Conservation (phyloP, 2,113 vertebrate species). For the Acanthisitta chloris region DNA sequence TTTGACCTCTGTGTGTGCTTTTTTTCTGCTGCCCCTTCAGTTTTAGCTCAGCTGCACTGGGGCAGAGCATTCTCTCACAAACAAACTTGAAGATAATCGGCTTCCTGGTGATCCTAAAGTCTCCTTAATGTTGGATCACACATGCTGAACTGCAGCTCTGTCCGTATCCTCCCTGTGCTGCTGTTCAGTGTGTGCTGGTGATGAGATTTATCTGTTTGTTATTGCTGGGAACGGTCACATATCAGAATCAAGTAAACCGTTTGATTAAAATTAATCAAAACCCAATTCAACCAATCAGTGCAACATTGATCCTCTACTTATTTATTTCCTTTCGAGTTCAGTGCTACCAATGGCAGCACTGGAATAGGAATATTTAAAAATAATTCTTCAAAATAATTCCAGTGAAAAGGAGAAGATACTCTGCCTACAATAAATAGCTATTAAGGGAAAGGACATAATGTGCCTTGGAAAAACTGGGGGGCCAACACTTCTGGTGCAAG, state of each 20-base stretch:
- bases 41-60: fast-evolving
- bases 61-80: not conserved
- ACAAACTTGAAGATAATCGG: not conserved
- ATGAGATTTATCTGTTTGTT: not conserved
- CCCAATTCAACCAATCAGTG: not conserved
- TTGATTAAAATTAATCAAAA: constrained; percentile 34
- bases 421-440: not conserved
- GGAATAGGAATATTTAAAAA: not conserved
- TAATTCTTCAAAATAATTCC: not conserved
- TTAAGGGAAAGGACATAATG: not conserved
- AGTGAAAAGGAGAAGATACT: not conserved
- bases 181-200: not conserved
- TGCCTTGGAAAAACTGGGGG: not conserved
- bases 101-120: not conserved
- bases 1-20: not conserved
- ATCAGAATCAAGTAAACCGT: not conserved
- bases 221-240: not conserved
- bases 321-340: not conserved
- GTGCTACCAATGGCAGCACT: not conserved
- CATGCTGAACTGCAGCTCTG: not conserved
- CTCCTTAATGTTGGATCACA: not conserved
- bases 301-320: not conserved
- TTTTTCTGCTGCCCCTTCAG: not conserved
- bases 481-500: constrained; percentile 59
- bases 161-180: not conserved